Evolutionary conservation across 2,113 vertebrate genomes (phyloP).

Genomic region (rat (Rattus norvegicus)): GRCr8 NC_086030.1:18246501-18247000

Average conservation of each 20-base stretch:
- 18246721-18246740: not conserved
- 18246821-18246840: not conserved
- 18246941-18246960: not conserved
- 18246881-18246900: not conserved
- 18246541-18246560: not conserved
- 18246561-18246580: constrained; percentile 34
- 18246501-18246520: constrained; percentile 24
- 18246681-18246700: not conserved
- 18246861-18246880: too few species aligned
- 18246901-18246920: too few species aligned
- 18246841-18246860: not conserved
- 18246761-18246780: not conserved
- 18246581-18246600: constrained; percentile 20
- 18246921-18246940: too few species aligned
- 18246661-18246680: not conserved
- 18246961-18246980: not conserved
- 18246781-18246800: not conserved
- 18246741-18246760: not conserved
- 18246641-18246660: not conserved
- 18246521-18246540: not conserved
- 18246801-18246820: not conserved
- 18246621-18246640: constrained; percentile 15
- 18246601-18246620: constrained; percentile 24
- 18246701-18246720: not conserved
- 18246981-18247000: too few species aligned